Base-by-base conservation (phyloP, 2,888 invertebrate genomes). In the Gymnocheta viridis region DNA sequence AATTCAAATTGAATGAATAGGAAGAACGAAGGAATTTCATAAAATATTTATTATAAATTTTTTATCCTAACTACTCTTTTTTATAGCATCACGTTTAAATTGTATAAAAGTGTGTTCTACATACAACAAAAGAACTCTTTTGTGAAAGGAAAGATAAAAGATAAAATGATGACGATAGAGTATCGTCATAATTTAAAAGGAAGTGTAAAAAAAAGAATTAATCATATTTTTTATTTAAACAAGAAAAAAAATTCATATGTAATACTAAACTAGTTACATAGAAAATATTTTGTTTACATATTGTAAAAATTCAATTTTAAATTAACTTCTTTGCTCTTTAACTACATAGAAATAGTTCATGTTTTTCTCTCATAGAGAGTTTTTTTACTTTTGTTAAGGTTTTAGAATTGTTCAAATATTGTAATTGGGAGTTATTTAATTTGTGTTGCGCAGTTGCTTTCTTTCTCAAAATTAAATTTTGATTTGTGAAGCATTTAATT, bases 181-280 rank as follows among this genome's bases (percentile, higher is more conserved):
- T 58, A 49, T 58, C 56, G 9, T 72, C 56, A 72, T 49, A 49
- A 58, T 80, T 72, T 22, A 49, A 79, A 6, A 72, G 64, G 67
- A 77, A 67, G 58, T 77, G 47, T 19, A 38, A 79, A 72, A 1
- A 54, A 66, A 44, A 64, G 7, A 17, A 51, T 19, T 12, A 10
- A 4, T 29, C 4, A 27, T 32, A 44, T 29, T 24, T 22, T 24
- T 27, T 24, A 51, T 41, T 19, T 2, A 38, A 35, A 60, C 5
- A 29, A 22, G 0, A 58, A 58, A 32, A 44, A 22, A 49, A 22
- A 1, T 49, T 12, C 22, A 24, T 41, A 24, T 70, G 78, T 78
- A 70, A 78, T 62, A 78, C 77, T 69, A 69, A 78, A 78, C 77
- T 62, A 78, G 77, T 78, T 69, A 32, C 62, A 38, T 38, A 44